A percentile compares a stretch with the other conserved stretches of the same genome.
phyloP scores from a whole-genome alignment of 2,113 vertebrate species.

The Verasper variegatus region DNA sequence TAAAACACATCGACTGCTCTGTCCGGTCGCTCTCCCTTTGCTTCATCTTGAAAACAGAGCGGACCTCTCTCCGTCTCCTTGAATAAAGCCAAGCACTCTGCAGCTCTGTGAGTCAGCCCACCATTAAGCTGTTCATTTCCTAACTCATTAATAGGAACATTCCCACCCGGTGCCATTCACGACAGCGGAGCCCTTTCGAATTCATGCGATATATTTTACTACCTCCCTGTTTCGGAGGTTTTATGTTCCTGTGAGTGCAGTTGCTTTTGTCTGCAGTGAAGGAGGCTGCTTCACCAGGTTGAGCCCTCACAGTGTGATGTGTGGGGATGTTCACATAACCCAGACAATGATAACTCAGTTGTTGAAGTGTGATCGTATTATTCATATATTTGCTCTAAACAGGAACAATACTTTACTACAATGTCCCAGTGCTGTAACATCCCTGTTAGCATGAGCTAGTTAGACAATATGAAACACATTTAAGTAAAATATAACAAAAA shows the following conservation, averaged over 20 bases:
- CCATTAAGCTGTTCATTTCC: slow-evolving; percentile 21
- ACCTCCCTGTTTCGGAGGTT: not conserved
- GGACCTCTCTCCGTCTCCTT: not conserved
- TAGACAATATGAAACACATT: too few relatives aligned
- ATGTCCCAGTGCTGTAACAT: too few relatives aligned
- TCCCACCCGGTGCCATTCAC: slow-evolving; percentile 4
- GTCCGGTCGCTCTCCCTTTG: too few relatives aligned
- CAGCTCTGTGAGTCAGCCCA: slow-evolving; percentile 11
- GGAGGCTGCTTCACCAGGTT: too few relatives aligned
- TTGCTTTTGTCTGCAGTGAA: not conserved
- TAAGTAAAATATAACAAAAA: too few relatives aligned
- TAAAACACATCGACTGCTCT: too few relatives aligned
- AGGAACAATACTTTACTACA: not conserved
- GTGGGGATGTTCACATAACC: slow-evolving; percentile 9
- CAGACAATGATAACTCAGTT: not conserved
- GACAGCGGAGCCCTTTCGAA: not conserved
- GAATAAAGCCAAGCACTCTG: slow-evolving; percentile 19
- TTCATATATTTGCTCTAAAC: too few relatives aligned
- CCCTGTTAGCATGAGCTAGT: too few relatives aligned
- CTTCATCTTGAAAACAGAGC: slow-evolving; percentile 13
- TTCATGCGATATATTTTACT: slow-evolving; percentile 18
- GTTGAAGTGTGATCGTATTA: not conserved
- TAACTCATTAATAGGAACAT: slow-evolving; percentile 20
- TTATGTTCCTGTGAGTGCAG: not conserved
- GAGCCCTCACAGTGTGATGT: not conserved